A percentile compares a stretch with the other conserved stretches of the same genome.
These are phyloP conservation scores for Neomicropteryx cornuta DNA, from an alignment of 1,140 invertebrate genomes.

Conservation along the genomic window DNA sequence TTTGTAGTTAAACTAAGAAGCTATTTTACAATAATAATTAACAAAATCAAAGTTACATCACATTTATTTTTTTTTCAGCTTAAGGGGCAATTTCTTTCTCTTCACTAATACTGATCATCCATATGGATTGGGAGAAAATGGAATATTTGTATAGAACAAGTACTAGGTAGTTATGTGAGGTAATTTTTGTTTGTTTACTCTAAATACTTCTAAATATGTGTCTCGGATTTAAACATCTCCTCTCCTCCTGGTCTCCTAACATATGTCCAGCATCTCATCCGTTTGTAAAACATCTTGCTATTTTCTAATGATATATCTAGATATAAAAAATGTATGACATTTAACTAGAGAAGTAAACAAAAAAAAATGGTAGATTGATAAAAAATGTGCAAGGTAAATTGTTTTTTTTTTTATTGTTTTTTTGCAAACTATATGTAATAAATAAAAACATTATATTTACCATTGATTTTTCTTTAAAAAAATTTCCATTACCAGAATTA, in stretches of 20 bases:
- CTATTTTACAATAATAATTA: constrained; percentile 2
- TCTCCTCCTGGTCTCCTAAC: background rate
- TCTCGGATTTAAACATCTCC: background rate
- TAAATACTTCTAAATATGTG: background rate
- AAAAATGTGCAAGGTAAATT: too few relatives aligned
- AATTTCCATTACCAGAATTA: too few relatives aligned
- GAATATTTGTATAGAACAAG: constrained; percentile 12
- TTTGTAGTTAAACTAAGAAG: too few relatives aligned
- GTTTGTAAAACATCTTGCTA: background rate
- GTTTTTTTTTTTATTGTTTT: too few relatives aligned
- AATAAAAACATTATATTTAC: too few relatives aligned
- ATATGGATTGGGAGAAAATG: constrained; percentile 19
- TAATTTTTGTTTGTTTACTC: background rate
- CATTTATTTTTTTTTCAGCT: constrained; percentile 18
- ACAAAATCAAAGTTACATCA: constrained; percentile 1
- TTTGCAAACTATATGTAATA: too few relatives aligned
- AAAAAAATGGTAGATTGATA: too few relatives aligned
- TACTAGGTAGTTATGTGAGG: background rate
- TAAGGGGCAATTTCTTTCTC: constrained; percentile 26
- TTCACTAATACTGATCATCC: constrained; percentile 20
- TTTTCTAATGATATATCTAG: too few relatives aligned
- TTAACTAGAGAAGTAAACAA: too few relatives aligned
- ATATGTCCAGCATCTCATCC: background rate
- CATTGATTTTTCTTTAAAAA: too few relatives aligned
- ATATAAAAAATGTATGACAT: too few relatives aligned